Percentiles rank a stretch among this genome's conserved stretches.
phyloP scores from a whole-genome alignment of 2,113 vertebrate genomes.

The Muntiacus reevesi region DNA sequence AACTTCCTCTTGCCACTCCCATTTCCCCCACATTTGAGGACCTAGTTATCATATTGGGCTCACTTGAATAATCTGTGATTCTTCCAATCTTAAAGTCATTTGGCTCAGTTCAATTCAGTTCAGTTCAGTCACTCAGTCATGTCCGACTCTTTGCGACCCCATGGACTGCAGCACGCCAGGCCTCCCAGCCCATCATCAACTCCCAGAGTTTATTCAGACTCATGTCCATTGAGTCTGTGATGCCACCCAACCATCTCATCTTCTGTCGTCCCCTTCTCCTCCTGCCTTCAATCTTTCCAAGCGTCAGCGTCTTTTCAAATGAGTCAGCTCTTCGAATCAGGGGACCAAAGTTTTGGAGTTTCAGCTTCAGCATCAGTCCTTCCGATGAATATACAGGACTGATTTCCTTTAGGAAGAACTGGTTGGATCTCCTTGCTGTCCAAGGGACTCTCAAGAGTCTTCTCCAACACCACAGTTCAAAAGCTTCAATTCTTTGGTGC shows the following conservation, averaged over 20 bases:
- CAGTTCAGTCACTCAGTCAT: background rate
- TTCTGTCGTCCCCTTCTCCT: background rate
- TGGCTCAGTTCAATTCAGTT: background rate
- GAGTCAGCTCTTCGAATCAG: background rate
- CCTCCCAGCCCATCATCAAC: background rate
- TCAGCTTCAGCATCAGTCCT: background rate
- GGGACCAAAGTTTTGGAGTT: background rate
- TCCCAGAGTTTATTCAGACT: background rate
- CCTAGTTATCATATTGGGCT: background rate
- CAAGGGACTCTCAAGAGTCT: background rate
- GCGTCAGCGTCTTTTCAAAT: background rate
- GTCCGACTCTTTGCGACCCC: background rate
- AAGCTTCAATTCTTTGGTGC: background rate
- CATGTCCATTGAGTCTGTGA: background rate
- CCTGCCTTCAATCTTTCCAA: background rate
- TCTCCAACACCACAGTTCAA: background rate
- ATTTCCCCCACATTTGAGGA: background rate
- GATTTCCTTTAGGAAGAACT: background rate
- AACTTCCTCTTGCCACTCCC: background rate
- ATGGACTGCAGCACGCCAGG: background rate
- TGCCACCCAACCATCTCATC: background rate
- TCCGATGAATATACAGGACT: background rate
- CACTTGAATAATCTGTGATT: background rate
- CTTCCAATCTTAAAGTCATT: background rate
- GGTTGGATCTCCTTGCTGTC: background rate